Percentiles rank a stretch among this genome's conserved stretches.
These are phyloP conservation scores for Shinisaurus crocodilurus DNA, from an alignment of 2,113 vertebrate species.

Conservation along the genomic window DNA sequence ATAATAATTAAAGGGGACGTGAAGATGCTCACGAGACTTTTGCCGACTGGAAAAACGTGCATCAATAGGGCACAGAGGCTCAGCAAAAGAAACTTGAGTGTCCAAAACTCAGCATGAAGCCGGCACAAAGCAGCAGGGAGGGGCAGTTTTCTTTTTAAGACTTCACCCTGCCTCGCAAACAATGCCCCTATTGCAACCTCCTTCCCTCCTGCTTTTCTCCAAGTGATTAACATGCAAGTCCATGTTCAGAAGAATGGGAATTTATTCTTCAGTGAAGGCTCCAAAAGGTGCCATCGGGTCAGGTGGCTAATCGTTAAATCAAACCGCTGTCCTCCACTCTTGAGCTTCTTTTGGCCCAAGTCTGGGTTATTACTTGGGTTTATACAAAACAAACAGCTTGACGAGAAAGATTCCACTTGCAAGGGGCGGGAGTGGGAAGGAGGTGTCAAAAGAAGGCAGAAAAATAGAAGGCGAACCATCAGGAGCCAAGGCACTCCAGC, in stretches of 20 bases:
- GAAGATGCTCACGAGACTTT: constrained; percentile 41
- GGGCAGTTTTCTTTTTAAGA: constrained; percentile 72
- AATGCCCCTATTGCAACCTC: constrained; percentile 72
- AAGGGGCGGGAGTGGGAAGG: constrained; percentile 30
- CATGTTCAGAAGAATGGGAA: constrained; percentile 67
- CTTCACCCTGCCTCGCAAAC: constrained; percentile 66
- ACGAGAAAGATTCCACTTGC: constrained; percentile 67
- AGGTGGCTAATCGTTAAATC: constrained; percentile 83
- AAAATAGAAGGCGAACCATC: constrained; percentile 64
- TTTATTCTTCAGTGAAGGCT: constrained; percentile 72
- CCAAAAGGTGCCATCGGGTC: constrained; percentile 76
- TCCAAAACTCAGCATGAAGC: constrained; percentile 73
- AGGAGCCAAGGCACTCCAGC: neutral
- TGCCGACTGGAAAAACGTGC: constrained; percentile 48
- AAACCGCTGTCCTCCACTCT: constrained; percentile 73
- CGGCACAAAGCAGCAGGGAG: constrained; percentile 73
- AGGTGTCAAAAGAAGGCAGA: constrained; percentile 73
- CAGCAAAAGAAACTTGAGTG: constrained; percentile 68
- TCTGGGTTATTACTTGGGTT: constrained; percentile 70
- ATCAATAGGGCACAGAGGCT: constrained; percentile 56
- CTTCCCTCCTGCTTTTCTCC: constrained; percentile 64
- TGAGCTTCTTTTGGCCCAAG: constrained; percentile 68
- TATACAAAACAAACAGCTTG: constrained; percentile 83
- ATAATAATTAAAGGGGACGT: constrained; percentile 44
- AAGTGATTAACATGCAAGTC: constrained; percentile 81